Conservation (phyloP, 2,113 vertebrate species). For the Halcyon senegalensis region DNA sequence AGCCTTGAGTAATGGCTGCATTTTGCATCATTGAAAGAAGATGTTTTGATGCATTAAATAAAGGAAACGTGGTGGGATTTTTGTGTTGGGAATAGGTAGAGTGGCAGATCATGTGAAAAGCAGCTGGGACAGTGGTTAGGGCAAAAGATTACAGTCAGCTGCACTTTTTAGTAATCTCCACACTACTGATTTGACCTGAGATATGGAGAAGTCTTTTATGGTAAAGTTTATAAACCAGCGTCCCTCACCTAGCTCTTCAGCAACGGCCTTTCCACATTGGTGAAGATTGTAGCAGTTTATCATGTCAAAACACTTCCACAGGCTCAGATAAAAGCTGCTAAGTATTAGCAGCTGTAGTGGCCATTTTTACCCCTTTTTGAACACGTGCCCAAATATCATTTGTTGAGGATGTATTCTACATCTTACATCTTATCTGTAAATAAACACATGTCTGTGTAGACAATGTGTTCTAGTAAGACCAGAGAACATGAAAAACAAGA, state of each 20-base stretch:
- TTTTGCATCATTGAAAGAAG: background rate
- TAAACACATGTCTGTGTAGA: background rate
- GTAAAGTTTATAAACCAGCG: background rate
- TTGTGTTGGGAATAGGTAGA: background rate
- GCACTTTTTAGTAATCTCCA: background rate
- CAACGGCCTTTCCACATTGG: background rate
- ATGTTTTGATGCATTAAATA: background rate
- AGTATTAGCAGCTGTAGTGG: background rate
- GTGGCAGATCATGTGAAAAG: background rate
- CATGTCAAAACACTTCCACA: background rate
- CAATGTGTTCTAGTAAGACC: background rate
- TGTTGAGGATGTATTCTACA: background rate
- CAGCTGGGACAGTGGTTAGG: background rate
- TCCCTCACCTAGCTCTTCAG: background rate
- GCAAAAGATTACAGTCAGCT: background rate
- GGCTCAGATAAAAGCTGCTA: background rate
- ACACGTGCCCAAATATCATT: background rate
- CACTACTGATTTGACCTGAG: background rate
- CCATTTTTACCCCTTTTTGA: background rate
- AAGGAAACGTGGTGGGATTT: background rate
- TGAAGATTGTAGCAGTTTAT: background rate
- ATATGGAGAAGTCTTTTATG: background rate
- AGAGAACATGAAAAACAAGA: slow-evolving; percentile 10
- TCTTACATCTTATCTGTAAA: background rate
- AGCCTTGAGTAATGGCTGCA: background rate